A percentile compares a stretch with the other conserved stretches of the same genome.
These are phyloP conservation scores for Pecten maximus DNA, from an alignment of 2,888 invertebrate genomes.

Conservation along the genomic window DNA sequence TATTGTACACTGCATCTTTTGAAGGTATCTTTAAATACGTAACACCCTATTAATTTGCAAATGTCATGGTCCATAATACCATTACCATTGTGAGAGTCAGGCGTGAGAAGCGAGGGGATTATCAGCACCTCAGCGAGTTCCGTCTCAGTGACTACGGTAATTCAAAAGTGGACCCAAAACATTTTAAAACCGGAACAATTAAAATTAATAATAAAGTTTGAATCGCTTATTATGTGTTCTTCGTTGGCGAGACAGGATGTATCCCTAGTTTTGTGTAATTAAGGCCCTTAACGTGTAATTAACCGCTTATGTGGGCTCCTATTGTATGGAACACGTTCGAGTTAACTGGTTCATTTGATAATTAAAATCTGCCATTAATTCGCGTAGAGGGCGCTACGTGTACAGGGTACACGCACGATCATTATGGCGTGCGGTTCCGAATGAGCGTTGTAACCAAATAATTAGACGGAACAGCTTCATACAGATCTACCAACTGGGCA, in stretches of 20 bases:
- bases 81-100: not conserved
- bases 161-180: not conserved
- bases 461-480: not conserved
- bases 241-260: not conserved
- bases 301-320: not conserved
- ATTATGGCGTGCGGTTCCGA: not conserved
- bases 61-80: not conserved
- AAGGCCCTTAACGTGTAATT: not conserved
- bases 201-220: conserved; percentile 18
- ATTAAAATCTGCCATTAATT: conserved; percentile 23
- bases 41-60: not conserved
- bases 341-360: not conserved
- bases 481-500: no score
- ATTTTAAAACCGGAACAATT: conserved; percentile 17
- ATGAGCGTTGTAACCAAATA: not conserved
- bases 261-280: not conserved
- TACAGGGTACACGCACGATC: not conserved
- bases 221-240: not conserved
- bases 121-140: not conserved
- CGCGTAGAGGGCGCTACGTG: not conserved
- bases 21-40: not conserved
- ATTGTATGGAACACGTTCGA: not conserved
- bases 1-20: no score
- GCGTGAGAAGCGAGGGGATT: not conserved
- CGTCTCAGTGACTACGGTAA: not conserved